phyloP scores from a whole-genome alignment of 2,797 vertebrate genomes.

The Macroramphosus scolopax region DNA sequence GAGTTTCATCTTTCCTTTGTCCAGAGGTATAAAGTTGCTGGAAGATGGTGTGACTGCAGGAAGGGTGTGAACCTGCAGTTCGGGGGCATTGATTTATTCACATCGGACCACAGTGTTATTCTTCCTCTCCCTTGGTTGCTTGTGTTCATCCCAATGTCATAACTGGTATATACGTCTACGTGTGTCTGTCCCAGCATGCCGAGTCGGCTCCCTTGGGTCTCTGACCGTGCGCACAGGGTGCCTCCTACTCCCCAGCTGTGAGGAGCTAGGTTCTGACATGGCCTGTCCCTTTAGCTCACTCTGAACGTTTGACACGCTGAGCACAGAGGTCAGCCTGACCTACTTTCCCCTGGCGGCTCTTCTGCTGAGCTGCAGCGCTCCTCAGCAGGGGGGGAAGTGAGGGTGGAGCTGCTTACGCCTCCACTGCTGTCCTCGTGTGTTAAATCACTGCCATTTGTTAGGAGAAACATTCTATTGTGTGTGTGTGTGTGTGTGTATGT shows the following conservation, averaged over 20 bases:
- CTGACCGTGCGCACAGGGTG: slow-evolving; percentile 48
- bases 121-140: slow-evolving; percentile 28
- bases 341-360: slow-evolving; percentile 72
- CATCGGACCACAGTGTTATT: slow-evolving; percentile 30
- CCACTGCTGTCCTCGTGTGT: slow-evolving; percentile 74
- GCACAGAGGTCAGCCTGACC: slow-evolving; percentile 77
- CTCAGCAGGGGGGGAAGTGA: slow-evolving; percentile 48
- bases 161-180: slow-evolving; percentile 49
- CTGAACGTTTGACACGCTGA: slow-evolving; percentile 69
- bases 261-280: slow-evolving; percentile 73
- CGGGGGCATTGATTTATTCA: slow-evolving; percentile 41
- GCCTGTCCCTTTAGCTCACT: slow-evolving; percentile 79
- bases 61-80: slow-evolving; percentile 10
- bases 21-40: slow-evolving; percentile 25
- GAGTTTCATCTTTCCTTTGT: slow-evolving; percentile 13
- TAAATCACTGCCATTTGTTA: slow-evolving; percentile 72
- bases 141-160: slow-evolving; percentile 52
- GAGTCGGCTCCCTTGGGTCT: slow-evolving; percentile 53
- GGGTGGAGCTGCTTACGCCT: slow-evolving; percentile 69
- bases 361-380: slow-evolving; percentile 63
- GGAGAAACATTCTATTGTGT: slow-evolving; percentile 53
- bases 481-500: not conserved
- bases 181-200: slow-evolving; percentile 52
- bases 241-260: slow-evolving; percentile 68
- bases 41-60: slow-evolving; percentile 43